A percentile compares a stretch with the other conserved stretches of the same genome.
Conservation (phyloP, 2,888 invertebrate species). For the Aphidius colemani region DNA sequence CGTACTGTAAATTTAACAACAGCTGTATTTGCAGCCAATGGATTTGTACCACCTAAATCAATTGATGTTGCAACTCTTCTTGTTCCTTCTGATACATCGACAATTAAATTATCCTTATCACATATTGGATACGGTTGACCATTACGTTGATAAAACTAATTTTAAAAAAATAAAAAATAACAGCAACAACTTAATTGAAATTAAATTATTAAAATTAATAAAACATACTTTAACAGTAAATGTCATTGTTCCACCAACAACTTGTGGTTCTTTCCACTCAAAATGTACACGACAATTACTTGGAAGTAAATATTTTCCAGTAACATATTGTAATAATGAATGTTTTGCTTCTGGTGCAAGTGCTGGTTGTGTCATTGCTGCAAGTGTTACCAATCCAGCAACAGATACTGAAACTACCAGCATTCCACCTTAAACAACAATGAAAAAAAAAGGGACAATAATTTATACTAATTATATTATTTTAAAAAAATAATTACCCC, state of each 20-base stretch:
- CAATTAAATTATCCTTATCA: conserved; percentile 87
- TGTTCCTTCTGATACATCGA: conserved; percentile 85
- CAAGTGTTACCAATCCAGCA: conserved; percentile 85
- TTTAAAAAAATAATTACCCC: conserved; percentile 65
- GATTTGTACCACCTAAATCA: conserved; percentile 85
- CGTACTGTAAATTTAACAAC: conserved; percentile 91
- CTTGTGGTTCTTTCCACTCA: conserved; percentile 89
- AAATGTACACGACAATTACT: conserved; percentile 85
- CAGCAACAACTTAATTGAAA: not conserved
- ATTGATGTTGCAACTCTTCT: conserved; percentile 82
- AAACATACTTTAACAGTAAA: conserved; percentile 74
- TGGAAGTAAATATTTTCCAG: conserved; percentile 87
- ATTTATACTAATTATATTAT: not conserved
- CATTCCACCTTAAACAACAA: conserved; percentile 72
- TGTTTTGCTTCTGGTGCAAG: conserved; percentile 89
- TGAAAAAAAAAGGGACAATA: not conserved
- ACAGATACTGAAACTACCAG: conserved; percentile 87
- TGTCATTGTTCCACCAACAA: conserved; percentile 89
- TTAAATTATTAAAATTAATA: conserved; percentile 12
- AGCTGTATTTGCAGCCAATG: conserved; percentile 83
- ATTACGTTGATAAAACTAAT: conserved; percentile 86
- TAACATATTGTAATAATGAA: conserved; percentile 87
- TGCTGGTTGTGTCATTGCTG: conserved; percentile 89
- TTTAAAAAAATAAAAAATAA: conserved; percentile 18
- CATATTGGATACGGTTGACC: conserved; percentile 94